A percentile compares a stretch with the other conserved stretches of the same genome.
Evolutionary conservation across 2,888 invertebrate genomes (phyloP).

Genomic region (Uloborus plumipes): DNA sequence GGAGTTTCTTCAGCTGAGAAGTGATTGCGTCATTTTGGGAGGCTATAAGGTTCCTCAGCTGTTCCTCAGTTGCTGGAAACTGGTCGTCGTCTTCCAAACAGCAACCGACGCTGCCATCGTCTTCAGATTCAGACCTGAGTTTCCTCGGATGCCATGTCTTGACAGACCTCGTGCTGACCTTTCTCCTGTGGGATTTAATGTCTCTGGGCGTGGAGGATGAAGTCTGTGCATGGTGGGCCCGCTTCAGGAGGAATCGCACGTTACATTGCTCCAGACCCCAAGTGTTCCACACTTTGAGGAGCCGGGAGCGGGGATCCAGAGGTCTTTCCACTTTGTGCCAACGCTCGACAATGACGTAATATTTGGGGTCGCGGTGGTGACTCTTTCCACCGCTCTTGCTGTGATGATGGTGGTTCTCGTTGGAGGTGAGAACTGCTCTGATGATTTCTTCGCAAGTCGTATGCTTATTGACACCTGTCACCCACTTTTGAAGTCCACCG

Average conservation of each 20-base stretch:
- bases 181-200: conserved; percentile 58
- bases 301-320: conserved; percentile 79
- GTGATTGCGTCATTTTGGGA: conserved; percentile 77
- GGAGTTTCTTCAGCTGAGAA: conserved; percentile 72
- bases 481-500: conserved; percentile 83
- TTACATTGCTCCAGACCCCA: conserved; percentile 82
- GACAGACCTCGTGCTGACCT: conserved; percentile 24
- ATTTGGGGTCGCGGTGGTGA: conserved; percentile 77
- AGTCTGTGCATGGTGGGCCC: conserved; percentile 65
- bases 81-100: conserved; percentile 68
- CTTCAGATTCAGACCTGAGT: conserved; percentile 52
- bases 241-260: conserved; percentile 72
- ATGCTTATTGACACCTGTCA: conserved; percentile 81
- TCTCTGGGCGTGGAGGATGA: conserved; percentile 61
- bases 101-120: conserved; percentile 59
- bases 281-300: conserved; percentile 83
- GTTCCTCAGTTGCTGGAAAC: conserved; percentile 73
- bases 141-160: conserved; percentile 61
- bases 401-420: conserved; percentile 54
- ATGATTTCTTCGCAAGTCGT: conserved; percentile 87
- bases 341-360: conserved; percentile 75
- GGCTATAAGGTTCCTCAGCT: conserved; percentile 74
- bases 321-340: conserved; percentile 77
- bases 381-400: conserved; percentile 76
- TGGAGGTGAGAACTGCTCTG: conserved; percentile 77